Evolutionary conservation across 2,113 vertebrate species (phyloP).

Genomic region (Macquaria australasica): DNA sequence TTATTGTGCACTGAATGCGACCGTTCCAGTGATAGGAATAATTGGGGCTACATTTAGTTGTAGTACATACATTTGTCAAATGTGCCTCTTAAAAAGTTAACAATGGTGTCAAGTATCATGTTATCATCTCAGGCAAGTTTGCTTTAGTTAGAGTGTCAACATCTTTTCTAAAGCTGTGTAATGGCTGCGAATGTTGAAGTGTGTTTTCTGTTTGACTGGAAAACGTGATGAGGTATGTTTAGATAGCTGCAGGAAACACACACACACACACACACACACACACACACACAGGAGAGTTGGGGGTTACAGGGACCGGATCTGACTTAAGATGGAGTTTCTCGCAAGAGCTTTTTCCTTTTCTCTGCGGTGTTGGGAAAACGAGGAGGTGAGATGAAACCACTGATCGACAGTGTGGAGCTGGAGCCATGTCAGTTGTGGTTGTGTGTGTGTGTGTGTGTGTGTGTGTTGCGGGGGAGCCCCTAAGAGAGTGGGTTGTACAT

Average conservation of each 20-base stretch:
- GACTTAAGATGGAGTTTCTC: not conserved
- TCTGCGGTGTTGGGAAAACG: not conserved
- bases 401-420: not conserved
- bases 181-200: not conserved
- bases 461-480: constrained; percentile 37
- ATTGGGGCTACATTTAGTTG: too few species aligned
- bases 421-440: constrained; percentile 20
- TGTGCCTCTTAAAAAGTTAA: not conserved
- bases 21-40: too few species aligned
- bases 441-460: constrained; percentile 12
- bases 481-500: not conserved
- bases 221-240: not conserved
- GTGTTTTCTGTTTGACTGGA: not conserved
- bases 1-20: too few species aligned
- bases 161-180: not conserved
- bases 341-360: not conserved
- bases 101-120: not conserved
- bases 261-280: not conserved
- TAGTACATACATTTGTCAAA: not conserved
- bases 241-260: constrained; percentile 2
- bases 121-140: not conserved
- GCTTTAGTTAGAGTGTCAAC: not conserved
- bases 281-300: not conserved
- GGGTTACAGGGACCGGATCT: not conserved
- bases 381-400: constrained; percentile 32